phyloP scores from a whole-genome alignment of 2,888 invertebrate species.

The Apeira syringaria region DNA sequence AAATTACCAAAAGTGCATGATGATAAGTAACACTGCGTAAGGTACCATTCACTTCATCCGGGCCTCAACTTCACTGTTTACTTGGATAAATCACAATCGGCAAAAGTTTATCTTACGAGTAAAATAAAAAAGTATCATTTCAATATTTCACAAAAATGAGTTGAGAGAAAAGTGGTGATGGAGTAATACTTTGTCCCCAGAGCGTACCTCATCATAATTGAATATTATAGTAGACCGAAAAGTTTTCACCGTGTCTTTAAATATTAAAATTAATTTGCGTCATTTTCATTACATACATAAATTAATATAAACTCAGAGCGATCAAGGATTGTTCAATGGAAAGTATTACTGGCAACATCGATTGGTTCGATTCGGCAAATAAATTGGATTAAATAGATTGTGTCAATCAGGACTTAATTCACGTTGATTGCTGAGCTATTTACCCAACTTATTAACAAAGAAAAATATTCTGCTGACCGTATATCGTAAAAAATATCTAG shows the following conservation, averaged over 20 bases:
- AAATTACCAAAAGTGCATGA: too few relatives aligned
- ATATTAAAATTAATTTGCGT: conserved; percentile 26
- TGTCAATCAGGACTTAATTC: not conserved
- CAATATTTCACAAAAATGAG: conserved; percentile 4
- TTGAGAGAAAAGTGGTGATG: conserved; percentile 11
- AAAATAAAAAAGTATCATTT: not conserved
- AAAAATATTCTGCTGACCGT: too few relatives aligned
- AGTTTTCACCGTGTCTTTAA: conserved; percentile 21
- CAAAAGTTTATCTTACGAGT: too few relatives aligned
- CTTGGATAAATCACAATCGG: too few relatives aligned
- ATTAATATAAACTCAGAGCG: conserved; percentile 12
- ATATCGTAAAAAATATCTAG: too few relatives aligned
- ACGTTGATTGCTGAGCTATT: conserved; percentile 4
- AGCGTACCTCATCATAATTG: conserved; percentile 21
- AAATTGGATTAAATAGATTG: conserved; percentile 3
- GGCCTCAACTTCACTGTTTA: too few relatives aligned
- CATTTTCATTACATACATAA: conserved; percentile 16
- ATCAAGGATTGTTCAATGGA: conserved; percentile 1
- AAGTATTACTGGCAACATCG: conserved; percentile 1
- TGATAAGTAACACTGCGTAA: too few relatives aligned
- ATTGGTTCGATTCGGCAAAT: conserved; percentile 6
- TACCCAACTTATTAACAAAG: not conserved
- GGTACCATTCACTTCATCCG: too few relatives aligned
- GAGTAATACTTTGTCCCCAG: conserved; percentile 4
- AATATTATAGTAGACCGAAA: conserved; percentile 22